These are phyloP conservation scores for Danio choprae DNA, from an alignment of 2,797 vertebrate species.

Conservation along the genomic window DNA sequence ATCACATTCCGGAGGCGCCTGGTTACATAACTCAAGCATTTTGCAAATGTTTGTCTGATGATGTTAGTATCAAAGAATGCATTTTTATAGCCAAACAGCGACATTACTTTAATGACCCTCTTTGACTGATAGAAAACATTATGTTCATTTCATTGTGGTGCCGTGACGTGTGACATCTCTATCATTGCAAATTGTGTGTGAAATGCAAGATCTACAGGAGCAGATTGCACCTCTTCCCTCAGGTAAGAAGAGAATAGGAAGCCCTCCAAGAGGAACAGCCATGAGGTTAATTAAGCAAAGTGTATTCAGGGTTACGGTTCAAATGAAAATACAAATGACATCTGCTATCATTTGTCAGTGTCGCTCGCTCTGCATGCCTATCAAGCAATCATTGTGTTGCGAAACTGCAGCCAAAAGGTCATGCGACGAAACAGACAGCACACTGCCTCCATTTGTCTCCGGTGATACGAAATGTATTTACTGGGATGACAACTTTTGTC, in stretches of 20 bases:
- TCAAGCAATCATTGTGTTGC: constrained; percentile 61
- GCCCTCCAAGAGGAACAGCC: constrained; percentile 67
- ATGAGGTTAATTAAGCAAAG: constrained; percentile 75
- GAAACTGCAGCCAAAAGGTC: constrained; percentile 70
- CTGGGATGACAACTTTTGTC: constrained; percentile 61
- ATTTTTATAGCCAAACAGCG: constrained; percentile 44
- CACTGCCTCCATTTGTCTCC: constrained; percentile 55
- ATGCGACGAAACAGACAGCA: constrained; percentile 58
- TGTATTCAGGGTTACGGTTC: constrained; percentile 55
- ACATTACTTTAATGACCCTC: constrained; percentile 48
- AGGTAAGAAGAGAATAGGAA: constrained; percentile 58
- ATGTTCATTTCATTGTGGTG: constrained; percentile 29
- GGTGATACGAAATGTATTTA: constrained; percentile 62
- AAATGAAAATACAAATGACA: constrained; percentile 71
- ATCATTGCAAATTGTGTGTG: constrained; percentile 53
- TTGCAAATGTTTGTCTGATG: constrained; percentile 35
- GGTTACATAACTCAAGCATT: constrained; percentile 46
- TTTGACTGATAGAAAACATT: constrained; percentile 48
- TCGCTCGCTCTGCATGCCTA: constrained; percentile 58
- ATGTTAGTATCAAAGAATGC: constrained; percentile 39
- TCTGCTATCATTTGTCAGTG: constrained; percentile 73
- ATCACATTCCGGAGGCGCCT: constrained; percentile 44
- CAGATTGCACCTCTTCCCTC: constrained; percentile 42
- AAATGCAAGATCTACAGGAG: constrained; percentile 50
- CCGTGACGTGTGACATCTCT: constrained; percentile 40